Conservation (phyloP, 2,888 invertebrate species). For the Anarsia innoxiella region DNA sequence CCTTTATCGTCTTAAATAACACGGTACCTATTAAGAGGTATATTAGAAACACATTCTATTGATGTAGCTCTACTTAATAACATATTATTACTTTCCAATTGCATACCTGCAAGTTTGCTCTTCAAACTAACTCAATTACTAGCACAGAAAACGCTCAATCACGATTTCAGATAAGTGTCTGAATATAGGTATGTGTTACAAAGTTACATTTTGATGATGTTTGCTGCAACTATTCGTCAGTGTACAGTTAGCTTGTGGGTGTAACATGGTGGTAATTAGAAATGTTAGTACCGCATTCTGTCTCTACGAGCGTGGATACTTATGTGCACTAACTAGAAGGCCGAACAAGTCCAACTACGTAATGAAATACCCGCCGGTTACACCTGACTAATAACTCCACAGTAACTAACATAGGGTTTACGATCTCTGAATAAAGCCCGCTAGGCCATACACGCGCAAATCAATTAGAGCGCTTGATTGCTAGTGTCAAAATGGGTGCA, state of each 20-base stretch:
- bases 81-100: too few species aligned
- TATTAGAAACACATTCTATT: too few species aligned
- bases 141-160: conserved; percentile 8
- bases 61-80: neutral
- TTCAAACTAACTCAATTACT: conserved; percentile 11
- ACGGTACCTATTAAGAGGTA: too few species aligned
- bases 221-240: conserved; percentile 10
- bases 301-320: conserved; percentile 5
- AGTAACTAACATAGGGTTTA: conserved; percentile 3
- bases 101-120: too few species aligned
- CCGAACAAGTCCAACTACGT: conserved; percentile 19
- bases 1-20: too few species aligned
- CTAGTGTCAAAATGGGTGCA: too few species aligned
- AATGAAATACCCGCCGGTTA: conserved; percentile 21
- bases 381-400: conserved; percentile 6
- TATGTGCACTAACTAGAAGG: conserved; percentile 4
- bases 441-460: conserved; percentile 6
- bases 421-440: conserved; percentile 7
- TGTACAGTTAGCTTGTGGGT: conserved; percentile 30
- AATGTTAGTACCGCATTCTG: conserved; percentile 23
- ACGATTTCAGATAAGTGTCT: conserved; percentile 11
- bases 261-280: conserved; percentile 36
- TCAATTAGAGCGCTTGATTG: too few species aligned
- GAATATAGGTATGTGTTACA: conserved; percentile 26
- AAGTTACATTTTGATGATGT: conserved; percentile 18